Base-by-base conservation (phyloP, 2,888 invertebrate genomes). In the Scaptomyza tumidula region DNA sequence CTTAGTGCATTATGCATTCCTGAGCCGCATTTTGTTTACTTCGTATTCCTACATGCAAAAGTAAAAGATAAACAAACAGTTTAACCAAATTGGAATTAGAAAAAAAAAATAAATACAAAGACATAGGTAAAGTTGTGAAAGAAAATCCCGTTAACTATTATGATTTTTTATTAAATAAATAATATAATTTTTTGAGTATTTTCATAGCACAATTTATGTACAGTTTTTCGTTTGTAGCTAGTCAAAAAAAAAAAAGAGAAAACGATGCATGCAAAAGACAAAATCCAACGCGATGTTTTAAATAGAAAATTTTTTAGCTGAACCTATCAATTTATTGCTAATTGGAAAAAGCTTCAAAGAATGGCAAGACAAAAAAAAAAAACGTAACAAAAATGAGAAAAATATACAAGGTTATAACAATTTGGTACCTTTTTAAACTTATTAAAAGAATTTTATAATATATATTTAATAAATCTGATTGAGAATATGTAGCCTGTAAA, bases 161-260 rank as follows among this genome's bases (percentile, higher is more conserved):
- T 63, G 16, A 52, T 68, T 75, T 75, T 16, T 62, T 61, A 45
- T 39, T 11, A 27, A 39, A 58, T 39, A 59, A 61, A 70, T 59
- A 57, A 48, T 75, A 82, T 78, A 88, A 89, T 89, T 88, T 90
- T 90, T 88, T 88, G 88, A 90, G 89, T 80, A 80, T 90, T 90
- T 90, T 90, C 89, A 88, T 90, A 90, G 90, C 90, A 90, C 90
- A 90, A 90, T 89, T 88, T 90, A 89, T 90, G 89, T 90, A 90
- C 89, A 85, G 82, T 68, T 37, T 87, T 73, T 78, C 55, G 74
- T 86, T 78, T 70, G 86, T 86, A 86, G 86, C 71, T 86, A 86
- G 86, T 70, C 44, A 67, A 80, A 80, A 65, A 65, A 63, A 68
- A 49, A 45, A 57, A 59, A n/a, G n/a, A n/a, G n/a, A n/a, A 59